phyloP scores from a whole-genome alignment of 2,888 invertebrate species.

The Pachydiplax longipennis region DNA sequence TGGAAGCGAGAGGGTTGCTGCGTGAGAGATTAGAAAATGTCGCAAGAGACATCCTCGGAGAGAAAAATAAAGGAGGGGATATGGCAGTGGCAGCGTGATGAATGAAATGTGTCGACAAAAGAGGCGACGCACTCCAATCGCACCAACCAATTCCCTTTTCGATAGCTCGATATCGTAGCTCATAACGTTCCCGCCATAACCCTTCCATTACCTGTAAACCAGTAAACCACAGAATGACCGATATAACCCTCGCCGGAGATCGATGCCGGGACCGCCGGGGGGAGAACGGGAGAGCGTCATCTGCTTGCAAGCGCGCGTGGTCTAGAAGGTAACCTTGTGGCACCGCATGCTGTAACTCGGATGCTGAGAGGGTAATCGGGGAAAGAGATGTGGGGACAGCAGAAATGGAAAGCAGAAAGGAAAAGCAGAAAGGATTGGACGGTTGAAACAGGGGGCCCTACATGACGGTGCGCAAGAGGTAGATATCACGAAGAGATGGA shows the following conservation, averaged over 20 bases:
- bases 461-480: neutral
- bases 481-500: neutral
- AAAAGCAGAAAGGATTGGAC: neutral
- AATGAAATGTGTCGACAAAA: neutral
- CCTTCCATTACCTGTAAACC: neutral
- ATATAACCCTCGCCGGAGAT: neutral
- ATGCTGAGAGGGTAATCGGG: neutral
- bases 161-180: slow-evolving; percentile 5
- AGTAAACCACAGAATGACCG: neutral
- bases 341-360: neutral
- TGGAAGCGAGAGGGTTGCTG: neutral
- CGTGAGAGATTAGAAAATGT: slow-evolving; percentile 34
- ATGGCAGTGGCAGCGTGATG: neutral
- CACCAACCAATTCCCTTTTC: neutral
- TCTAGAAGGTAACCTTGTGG: neutral
- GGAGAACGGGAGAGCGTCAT: neutral
- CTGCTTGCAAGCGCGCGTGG: neutral
- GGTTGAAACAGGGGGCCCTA: neutral
- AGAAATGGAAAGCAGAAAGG: neutral
- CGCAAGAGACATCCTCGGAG: slow-evolving; percentile 8
- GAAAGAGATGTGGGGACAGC: neutral
- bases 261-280: neutral
- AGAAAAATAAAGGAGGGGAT: neutral
- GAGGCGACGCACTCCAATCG: neutral
- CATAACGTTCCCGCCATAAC: neutral